Conservation (phyloP, 2,888 invertebrate species). For the Carterocephalus palaemon region DNA sequence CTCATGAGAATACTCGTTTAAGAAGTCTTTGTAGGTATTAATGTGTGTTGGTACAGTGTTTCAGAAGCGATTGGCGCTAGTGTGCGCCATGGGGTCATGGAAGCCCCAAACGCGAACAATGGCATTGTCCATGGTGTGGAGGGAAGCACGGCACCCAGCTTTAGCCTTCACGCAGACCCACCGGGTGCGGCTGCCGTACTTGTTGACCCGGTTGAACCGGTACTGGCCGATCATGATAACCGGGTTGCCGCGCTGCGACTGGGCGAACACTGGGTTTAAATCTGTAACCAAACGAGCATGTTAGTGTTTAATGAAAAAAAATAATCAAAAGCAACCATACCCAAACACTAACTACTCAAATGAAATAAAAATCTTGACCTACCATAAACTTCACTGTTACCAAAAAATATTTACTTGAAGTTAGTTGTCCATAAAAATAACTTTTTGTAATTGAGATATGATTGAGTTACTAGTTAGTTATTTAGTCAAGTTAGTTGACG, state of each 20-base stretch:
- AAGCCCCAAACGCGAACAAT: constrained; percentile 73
- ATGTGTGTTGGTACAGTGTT: neutral
- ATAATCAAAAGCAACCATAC: too few species aligned
- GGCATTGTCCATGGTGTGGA: constrained; percentile 70
- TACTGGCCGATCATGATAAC: constrained; percentile 74
- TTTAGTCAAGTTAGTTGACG: too few species aligned
- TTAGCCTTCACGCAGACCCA: constrained; percentile 75
- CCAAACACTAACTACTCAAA: too few species aligned
- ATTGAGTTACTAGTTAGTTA: too few species aligned
- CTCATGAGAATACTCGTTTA: constrained; percentile 13
- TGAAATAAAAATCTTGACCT: too few species aligned
- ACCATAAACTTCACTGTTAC: too few species aligned
- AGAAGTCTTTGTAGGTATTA: constrained; percentile 6
- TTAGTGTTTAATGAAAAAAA: constrained; percentile 35
- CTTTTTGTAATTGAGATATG: too few species aligned
- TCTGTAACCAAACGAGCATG: constrained; percentile 50
- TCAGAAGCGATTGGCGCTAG: constrained; percentile 67
- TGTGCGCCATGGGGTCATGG: constrained; percentile 67
- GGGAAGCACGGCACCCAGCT: constrained; percentile 67
- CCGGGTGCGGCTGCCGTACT: constrained; percentile 64
- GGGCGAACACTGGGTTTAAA: constrained; percentile 68
- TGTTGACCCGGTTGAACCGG: constrained; percentile 70
- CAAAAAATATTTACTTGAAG: too few species aligned
- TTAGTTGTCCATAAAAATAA: too few species aligned
- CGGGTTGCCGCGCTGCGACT: constrained; percentile 70